Evolutionary conservation across 2,113 vertebrate species (phyloP).

Genomic region (Strix uralensis): DNA sequence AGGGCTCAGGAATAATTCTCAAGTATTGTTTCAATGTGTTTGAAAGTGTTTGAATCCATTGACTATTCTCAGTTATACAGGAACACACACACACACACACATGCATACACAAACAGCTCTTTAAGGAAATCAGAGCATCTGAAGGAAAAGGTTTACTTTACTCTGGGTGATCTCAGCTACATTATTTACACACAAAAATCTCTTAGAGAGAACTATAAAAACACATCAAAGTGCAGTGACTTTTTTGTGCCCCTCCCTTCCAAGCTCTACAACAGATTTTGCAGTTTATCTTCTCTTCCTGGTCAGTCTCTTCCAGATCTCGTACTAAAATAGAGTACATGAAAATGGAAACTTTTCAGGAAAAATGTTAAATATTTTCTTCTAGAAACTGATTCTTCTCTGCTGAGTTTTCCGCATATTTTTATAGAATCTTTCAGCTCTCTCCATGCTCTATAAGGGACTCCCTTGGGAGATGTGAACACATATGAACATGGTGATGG

Average conservation of each 20-base stretch:
- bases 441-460: background rate
- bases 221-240: constrained; percentile 19
- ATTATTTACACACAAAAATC: constrained; percentile 53
- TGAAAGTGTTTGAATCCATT: background rate
- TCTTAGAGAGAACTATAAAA: constrained; percentile 45
- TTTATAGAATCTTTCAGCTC: background rate
- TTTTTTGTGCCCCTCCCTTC: background rate
- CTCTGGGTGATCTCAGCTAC: constrained; percentile 30
- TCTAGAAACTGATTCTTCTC: background rate
- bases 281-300: background rate
- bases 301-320: background rate
- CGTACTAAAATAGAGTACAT: background rate
- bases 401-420: background rate
- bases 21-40: background rate
- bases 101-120: background rate
- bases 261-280: background rate
- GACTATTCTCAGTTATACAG: background rate
- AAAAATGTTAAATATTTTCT: background rate
- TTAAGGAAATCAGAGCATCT: constrained; percentile 33
- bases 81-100: background rate
- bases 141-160: constrained; percentile 42
- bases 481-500: background rate
- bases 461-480: background rate
- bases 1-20: background rate
- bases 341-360: background rate